These are phyloP conservation scores for Pycnomerus fuliginosus DNA, from an alignment of 2,888 invertebrate species.

Conservation along the genomic window DNA sequence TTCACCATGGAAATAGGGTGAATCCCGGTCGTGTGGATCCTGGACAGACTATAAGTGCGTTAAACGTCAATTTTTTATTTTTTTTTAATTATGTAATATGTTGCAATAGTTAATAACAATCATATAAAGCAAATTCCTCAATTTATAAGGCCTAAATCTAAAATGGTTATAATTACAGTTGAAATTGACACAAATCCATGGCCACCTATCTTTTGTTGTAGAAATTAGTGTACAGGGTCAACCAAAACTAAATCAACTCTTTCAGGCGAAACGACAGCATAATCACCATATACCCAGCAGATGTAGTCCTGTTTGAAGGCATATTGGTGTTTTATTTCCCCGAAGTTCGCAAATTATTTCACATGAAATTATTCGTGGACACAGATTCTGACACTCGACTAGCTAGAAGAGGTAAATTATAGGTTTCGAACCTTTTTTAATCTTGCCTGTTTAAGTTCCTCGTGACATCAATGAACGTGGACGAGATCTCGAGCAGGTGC, in stretches of 20 bases:
- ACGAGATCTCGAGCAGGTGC: slow-evolving; percentile 88
- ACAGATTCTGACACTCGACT: slow-evolving; percentile 97
- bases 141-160: too few relatives aligned
- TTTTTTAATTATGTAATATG: too few relatives aligned
- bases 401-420: slow-evolving; percentile 80
- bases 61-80: slow-evolving; percentile 1
- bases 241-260: too few relatives aligned
- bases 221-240: too few relatives aligned
- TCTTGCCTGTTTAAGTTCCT: slow-evolving; percentile 67
- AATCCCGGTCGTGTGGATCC: too few relatives aligned
- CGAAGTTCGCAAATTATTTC: slow-evolving; percentile 90
- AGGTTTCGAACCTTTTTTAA: not conserved
- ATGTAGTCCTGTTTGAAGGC: slow-evolving; percentile 96
- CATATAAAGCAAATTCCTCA: too few relatives aligned
- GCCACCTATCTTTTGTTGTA: too few relatives aligned
- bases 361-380: slow-evolving; percentile 99
- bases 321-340: slow-evolving; percentile 98
- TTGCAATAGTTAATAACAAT: too few relatives aligned
- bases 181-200: too few relatives aligned
- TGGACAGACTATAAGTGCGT: too few relatives aligned
- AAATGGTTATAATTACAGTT: too few relatives aligned
- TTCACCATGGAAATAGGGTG: too few relatives aligned
- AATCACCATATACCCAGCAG: slow-evolving; percentile 88
- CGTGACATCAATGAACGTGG: slow-evolving; percentile 95
- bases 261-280: slow-evolving; percentile 63